A percentile compares a stretch with the other conserved stretches of the same genome.
These are phyloP conservation scores for Eristalis tenax DNA, from an alignment of 2,888 invertebrate species.

Conservation along the genomic window DNA sequence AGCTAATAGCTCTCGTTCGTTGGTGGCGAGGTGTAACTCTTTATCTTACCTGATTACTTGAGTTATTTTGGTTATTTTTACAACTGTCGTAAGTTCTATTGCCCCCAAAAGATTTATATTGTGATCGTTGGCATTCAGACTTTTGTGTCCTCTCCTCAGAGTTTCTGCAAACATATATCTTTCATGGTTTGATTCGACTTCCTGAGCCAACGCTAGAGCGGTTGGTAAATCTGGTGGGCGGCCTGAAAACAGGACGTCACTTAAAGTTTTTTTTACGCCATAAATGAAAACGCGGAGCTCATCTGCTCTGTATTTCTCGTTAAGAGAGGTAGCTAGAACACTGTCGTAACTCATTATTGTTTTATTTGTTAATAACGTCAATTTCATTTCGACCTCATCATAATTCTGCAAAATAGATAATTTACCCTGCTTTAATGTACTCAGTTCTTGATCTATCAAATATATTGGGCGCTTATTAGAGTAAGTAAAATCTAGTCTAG, in stretches of 20 bases:
- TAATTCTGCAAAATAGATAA: conserved; percentile 44
- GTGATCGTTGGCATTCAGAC: conserved; percentile 1
- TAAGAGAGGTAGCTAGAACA: conserved; percentile 23
- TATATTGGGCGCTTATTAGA: conserved; percentile 16
- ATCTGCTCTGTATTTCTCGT: conserved; percentile 59
- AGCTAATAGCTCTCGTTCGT: conserved; percentile 50
- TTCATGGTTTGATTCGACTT: conserved; percentile 52
- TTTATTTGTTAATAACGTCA: conserved; percentile 29
- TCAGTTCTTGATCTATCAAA: conserved; percentile 57
- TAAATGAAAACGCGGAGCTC: conserved; percentile 58
- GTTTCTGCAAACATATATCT: conserved; percentile 42
- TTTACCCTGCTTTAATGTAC: conserved; percentile 54
- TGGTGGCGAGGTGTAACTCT: conserved; percentile 48
- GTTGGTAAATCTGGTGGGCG: conserved; percentile 42
- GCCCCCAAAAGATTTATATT: conserved; percentile 1
- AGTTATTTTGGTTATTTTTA: conserved; percentile 21
- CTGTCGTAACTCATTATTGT: conserved; percentile 10
- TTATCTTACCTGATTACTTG: conserved; percentile 9
- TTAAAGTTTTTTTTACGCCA: conserved; percentile 38
- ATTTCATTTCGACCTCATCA: conserved; percentile 55
- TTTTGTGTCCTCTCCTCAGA: conserved; percentile 13
- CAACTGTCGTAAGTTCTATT: conserved; percentile 6
- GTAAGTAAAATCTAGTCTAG: conserved; percentile 55
- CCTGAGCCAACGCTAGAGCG: conserved; percentile 57
- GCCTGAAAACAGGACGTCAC: conserved; percentile 53